Base-by-base conservation (phyloP, 2,888 invertebrate species). In the Erebia palarica region DNA sequence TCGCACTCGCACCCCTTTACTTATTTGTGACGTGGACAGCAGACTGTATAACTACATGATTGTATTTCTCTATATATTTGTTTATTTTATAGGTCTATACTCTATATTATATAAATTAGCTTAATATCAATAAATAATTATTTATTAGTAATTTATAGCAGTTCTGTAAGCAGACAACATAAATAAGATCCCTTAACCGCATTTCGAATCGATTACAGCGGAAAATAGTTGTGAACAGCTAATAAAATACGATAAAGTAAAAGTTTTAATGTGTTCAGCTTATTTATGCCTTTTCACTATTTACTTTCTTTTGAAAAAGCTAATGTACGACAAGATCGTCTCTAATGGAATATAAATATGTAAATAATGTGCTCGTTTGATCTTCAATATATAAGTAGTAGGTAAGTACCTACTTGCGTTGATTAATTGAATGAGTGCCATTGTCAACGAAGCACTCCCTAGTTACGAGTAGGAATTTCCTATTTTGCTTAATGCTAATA, bases 1-100 rank as follows among this genome's bases (percentile, higher is more conserved):
- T 70, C 75, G 36, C 36, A 36, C 36, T 36, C 36, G 55, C 55
- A 76, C 76, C 79, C 80, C 76, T 77, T 79, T 78, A 47, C 7
- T 36, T 36, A 51, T 63, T 66, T 36, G 36, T 14, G 36, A 42
- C 59, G 9, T 59, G 57, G 16, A 18, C 9, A 10, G 10, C 8
- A 53, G 16, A 16, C 53, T 53, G 7, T 53, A 53, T 27, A 27
- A 27, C 27, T 27, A 27, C 4, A 27, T 27, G 27, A 27, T 3
- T 27, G 27, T 27, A 27, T 27, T 4, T 27, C 27, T 27, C 27
- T 27, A 27, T 27, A 27, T 27, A 27, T 27, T 27, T 27, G 27
- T 27, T 27, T 27, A 27, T 27, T 27, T 27, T 27, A 27, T 27
- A 27, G 3, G 0, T 27, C 2, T 4, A 1, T 21, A 21, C 21